Base-by-base conservation (phyloP, 2,113 vertebrate genomes). In the Neogale vison region DNA sequence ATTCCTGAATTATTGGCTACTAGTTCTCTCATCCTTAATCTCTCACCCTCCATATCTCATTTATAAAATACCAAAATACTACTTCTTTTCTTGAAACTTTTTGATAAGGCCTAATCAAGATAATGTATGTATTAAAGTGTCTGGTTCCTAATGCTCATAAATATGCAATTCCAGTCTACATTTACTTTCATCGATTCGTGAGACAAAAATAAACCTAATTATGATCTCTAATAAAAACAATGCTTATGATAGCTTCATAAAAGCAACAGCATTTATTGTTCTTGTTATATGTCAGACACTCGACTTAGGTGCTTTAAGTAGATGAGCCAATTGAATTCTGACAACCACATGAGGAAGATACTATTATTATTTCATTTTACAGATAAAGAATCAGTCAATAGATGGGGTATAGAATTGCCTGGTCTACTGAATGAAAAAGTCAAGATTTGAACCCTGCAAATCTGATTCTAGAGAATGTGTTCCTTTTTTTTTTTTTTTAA, bases 121-220 rank as follows among this genome's bases (percentile, higher is more conserved):
- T 85, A 95, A 95, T 31, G 17, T 80, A 14, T 80, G 18, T 74
- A 23, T 84, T 61, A 12, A 63, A 81, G 47, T 72, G 21, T 86
- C 72, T 65, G 13, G 3, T n/a, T 50, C 24, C 21, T 80, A 59
- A 86, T 36, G 47, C 14, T 61, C 39, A 71, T 87, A 80, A 81
- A 74, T 65, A 74, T 61, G 34, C 42, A 20, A 69, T 88, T 69
- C 8, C 34, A 59, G 12, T 52, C 36, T 90, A 65, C 36, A 52
- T 45, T 55, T 87, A 26, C 8, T 52, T 87, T 87, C 12, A 1
- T 83, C 14, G 36, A 14, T 81, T 63, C 4, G 0, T 84, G 63
- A 94, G 59, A 34, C 71, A 80, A 97, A 92, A 85, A 94, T 91
- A 88, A 88, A 50, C 36, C 69, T 94, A 92, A 74, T 84, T 42